A percentile compares a stretch with the other conserved stretches of the same genome.
phyloP scores from a whole-genome alignment of 2,113 vertebrate genomes.

The Conger conger region DNA sequence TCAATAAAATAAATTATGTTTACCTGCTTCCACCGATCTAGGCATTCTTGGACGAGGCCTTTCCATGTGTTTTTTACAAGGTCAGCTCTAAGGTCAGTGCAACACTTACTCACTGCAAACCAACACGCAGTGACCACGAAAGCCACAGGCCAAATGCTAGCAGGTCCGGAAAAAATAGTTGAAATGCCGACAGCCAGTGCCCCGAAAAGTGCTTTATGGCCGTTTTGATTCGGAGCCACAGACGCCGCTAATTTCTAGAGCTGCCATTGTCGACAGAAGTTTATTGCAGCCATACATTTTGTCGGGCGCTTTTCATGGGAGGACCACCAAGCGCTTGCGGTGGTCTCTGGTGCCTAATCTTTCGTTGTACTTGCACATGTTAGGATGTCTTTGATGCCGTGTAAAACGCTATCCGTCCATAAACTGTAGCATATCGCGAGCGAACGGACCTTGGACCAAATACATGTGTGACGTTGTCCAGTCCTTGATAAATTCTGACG shows the following conservation, averaged over 20 bases:
- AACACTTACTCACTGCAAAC: neutral
- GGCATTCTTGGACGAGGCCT: neutral
- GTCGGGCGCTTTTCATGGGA: neutral
- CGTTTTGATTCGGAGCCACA: neutral
- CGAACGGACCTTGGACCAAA: neutral
- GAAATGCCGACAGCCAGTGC: neutral
- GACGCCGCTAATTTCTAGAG: neutral
- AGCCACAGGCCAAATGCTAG: slow-evolving; percentile 1
- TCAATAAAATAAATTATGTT: neutral
- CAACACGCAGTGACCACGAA: neutral
- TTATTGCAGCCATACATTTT: neutral
- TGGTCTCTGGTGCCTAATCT: neutral
- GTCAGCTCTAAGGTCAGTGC: neutral
- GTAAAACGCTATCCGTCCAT: neutral
- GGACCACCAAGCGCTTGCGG: neutral
- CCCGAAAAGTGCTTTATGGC: slow-evolving; percentile 1
- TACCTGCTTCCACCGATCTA: neutral
- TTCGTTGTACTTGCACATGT: neutral
- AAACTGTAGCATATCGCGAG: neutral
- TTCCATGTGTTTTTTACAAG: neutral
- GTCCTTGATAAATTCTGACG: neutral
- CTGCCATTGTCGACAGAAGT: neutral
- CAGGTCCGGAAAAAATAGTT: neutral
- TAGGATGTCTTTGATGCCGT: neutral
- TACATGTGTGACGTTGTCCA: too few relatives aligned